phyloP scores from a whole-genome alignment of 1,140 invertebrate genomes.

The Meloidogyne chitwoodi region DNA sequence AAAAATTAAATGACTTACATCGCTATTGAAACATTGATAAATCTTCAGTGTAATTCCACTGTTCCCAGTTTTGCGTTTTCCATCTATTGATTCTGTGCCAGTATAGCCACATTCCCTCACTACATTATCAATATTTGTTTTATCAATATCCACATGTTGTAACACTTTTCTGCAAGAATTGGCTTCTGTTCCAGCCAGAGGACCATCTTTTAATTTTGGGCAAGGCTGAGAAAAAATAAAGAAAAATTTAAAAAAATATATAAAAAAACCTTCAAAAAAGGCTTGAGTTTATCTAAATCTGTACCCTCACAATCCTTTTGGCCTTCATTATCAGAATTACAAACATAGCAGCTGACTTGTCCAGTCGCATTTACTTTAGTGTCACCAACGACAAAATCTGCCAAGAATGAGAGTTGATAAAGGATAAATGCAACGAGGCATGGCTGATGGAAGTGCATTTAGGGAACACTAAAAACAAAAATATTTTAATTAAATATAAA shows the following conservation, averaged over 20 bases:
- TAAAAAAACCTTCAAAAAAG: conserved; percentile 34
- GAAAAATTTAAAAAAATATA: conserved; percentile 24
- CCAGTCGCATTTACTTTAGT: background rate
- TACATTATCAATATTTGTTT: conserved; percentile 2
- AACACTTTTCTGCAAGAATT: conserved; percentile 36
- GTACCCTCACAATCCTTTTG: conserved; percentile 27
- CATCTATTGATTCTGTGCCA: conserved; percentile 36
- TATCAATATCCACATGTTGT: conserved; percentile 20
- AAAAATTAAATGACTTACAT: background rate
- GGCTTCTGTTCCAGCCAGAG: conserved; percentile 30
- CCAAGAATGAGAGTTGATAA: background rate
- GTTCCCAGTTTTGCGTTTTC: conserved; percentile 43
- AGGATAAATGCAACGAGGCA: background rate
- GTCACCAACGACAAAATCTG: background rate
- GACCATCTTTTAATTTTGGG: conserved; percentile 18
- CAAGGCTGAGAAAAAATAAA: conserved; percentile 26
- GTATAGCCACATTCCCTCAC: conserved; percentile 41
- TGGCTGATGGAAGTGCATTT: background rate
- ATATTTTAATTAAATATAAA: no score
- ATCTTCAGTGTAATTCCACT: conserved; percentile 26
- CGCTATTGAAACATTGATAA: background rate
- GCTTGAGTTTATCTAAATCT: conserved; percentile 31
- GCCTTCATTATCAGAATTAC: conserved; percentile 38
- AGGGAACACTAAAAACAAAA: background rate
- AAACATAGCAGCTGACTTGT: conserved; percentile 34